Conservation (phyloP, 2,888 invertebrate species). For the Torymus texanus region DNA sequence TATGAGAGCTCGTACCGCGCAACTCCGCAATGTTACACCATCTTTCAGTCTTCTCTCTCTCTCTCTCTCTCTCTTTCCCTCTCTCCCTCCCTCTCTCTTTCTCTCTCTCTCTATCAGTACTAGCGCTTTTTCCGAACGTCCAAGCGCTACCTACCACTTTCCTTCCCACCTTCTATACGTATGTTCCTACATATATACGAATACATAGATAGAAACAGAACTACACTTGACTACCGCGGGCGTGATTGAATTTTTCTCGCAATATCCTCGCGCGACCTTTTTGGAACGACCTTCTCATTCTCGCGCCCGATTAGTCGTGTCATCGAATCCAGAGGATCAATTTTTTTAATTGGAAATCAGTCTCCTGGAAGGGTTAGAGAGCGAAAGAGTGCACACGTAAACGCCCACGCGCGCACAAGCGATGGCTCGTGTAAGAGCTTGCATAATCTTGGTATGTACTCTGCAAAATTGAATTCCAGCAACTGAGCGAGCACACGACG, state of each 20-base stretch:
- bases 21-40: not conserved
- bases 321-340: constrained; percentile 31
- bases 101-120: no score
- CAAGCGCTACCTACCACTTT: not conserved
- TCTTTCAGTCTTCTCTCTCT: not conserved
- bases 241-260: constrained; percentile 42
- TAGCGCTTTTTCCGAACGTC: constrained; percentile 8
- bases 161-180: not conserved
- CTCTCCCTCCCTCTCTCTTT: not conserved
- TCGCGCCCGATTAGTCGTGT: constrained; percentile 32
- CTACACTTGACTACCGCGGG: constrained; percentile 10
- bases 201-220: not conserved
- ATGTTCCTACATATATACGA: not conserved
- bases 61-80: constrained; percentile 44
- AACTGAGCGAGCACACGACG: not conserved
- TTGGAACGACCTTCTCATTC: no score
- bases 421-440: not conserved
- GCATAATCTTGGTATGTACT: constrained; percentile 22
- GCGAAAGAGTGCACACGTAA: not conserved
- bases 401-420: not conserved
- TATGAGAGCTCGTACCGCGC: not conserved
- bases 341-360: constrained; percentile 51
- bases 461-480: constrained; percentile 42
- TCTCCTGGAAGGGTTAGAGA: constrained; percentile 4
- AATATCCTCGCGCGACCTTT: constrained; percentile 1